Evolutionary conservation across 2,113 vertebrate genomes (phyloP).

Genomic region (Myrmecophaga tridactyla): DNA sequence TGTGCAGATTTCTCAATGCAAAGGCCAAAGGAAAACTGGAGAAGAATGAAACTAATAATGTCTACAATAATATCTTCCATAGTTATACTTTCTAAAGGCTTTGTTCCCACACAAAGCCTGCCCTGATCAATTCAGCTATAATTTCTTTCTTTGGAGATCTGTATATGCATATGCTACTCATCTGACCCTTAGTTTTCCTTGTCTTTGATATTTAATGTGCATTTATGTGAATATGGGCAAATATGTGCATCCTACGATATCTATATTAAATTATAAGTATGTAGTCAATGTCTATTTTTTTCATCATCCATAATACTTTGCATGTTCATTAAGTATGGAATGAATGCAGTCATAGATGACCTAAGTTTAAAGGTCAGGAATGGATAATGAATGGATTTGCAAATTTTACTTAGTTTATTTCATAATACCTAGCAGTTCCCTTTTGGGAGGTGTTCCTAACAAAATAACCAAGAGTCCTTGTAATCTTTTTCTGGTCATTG

Average conservation of each 20-base stretch:
- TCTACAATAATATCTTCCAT: background rate
- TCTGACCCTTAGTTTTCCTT: slow-evolving; percentile 25
- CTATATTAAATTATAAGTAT: slow-evolving; percentile 8
- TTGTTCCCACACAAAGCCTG: background rate
- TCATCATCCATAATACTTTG: background rate
- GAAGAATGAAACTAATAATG: background rate
- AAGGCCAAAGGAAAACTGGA: background rate
- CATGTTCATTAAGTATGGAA: background rate
- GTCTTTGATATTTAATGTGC: slow-evolving; percentile 46
- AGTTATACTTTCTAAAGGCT: background rate
- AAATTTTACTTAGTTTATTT: slow-evolving; percentile 27
- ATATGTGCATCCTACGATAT: slow-evolving; percentile 2
- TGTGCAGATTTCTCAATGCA: background rate
- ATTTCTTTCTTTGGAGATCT: slow-evolving; percentile 36
- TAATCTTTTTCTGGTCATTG: background rate
- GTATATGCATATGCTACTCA: background rate
- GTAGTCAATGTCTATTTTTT: background rate
- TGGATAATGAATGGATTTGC: background rate
- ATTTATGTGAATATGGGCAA: slow-evolving; percentile 23
- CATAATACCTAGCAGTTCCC: background rate
- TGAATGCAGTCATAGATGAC: background rate
- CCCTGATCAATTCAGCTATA: background rate
- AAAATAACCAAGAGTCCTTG: background rate
- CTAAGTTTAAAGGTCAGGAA: background rate
- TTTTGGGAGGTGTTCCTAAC: background rate